Evolutionary conservation across 1,140 invertebrate genomes (phyloP).

Genomic region (Nephila pilipes): DNA sequence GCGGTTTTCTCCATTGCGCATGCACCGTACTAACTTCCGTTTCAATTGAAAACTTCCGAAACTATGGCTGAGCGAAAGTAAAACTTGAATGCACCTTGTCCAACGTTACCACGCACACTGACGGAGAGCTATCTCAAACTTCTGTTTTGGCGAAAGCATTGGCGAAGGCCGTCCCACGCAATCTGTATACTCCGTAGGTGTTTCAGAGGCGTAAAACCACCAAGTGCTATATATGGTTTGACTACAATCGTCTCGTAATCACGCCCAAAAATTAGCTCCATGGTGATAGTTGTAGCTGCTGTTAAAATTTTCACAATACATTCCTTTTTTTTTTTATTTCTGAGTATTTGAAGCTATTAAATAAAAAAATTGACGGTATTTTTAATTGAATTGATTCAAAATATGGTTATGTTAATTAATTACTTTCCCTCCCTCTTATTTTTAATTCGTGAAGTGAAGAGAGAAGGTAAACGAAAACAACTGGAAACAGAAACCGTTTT

Average conservation of each 20-base stretch:
- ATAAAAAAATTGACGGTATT: background rate
- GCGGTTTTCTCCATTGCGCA: constrained; percentile 73
- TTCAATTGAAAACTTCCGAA: constrained; percentile 1
- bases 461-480: background rate
- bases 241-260: constrained; percentile 8
- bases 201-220: constrained; percentile 18
- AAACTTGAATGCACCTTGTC: constrained; percentile 12
- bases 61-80: constrained; percentile 20
- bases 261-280: constrained; percentile 20
- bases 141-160: constrained; percentile 31
- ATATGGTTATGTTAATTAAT: too few relatives aligned
- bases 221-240: constrained; percentile 30
- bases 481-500: too few relatives aligned
- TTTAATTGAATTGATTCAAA: too few relatives aligned
- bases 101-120: background rate
- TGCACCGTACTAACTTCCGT: constrained; percentile 39
- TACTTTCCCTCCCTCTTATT: background rate
- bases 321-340: background rate
- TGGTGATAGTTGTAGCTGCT: background rate
- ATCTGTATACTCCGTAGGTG: constrained; percentile 1
- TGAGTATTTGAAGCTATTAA: background rate
- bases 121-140: background rate
- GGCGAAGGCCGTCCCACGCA: constrained; percentile 25
- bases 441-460: background rate
- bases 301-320: background rate